A percentile compares a stretch with the other conserved stretches of the same genome.
Evolutionary conservation across 2,888 invertebrate species (phyloP).

Genomic region (Panzeria rudis): DNA sequence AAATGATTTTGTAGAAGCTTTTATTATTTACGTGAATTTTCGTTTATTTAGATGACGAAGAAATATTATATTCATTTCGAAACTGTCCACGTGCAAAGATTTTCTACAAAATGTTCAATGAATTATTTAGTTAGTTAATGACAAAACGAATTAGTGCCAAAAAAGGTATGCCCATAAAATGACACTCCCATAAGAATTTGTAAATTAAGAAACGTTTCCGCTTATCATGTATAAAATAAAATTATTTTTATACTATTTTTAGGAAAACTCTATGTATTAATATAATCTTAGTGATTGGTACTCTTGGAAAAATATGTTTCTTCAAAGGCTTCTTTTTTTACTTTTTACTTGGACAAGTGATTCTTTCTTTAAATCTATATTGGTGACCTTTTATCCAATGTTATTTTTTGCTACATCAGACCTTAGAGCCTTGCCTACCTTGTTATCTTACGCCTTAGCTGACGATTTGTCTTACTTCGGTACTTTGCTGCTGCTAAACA

Average conservation of each 20-base stretch:
- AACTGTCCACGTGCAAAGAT: neutral
- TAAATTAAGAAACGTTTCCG: neutral
- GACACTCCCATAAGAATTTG: neutral
- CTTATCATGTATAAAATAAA: neutral
- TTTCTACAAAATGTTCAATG: neutral
- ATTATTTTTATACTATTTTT: neutral
- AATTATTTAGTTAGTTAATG: neutral
- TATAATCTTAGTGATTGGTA: neutral
- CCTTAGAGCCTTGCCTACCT: no score
- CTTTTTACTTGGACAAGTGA: no score
- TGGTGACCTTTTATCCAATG: no score
- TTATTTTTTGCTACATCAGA: no score
- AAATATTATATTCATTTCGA: neutral
- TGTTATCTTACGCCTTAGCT: no score
- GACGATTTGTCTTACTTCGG: no score
- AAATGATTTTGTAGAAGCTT: neutral
- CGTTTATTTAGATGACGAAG: neutral
- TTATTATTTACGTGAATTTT: neutral
- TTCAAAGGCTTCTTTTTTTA: no score
- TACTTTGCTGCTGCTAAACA: no score
- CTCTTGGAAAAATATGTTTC: no score
- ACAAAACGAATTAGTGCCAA: no score
- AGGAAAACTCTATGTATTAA: neutral
- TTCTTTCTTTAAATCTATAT: no score
- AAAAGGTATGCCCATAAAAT: no score